A percentile compares a stretch with the other conserved stretches of the same genome.
Evolutionary conservation across 2,113 vertebrate species (phyloP).

Genomic region (Circaetus gallicus): DNA sequence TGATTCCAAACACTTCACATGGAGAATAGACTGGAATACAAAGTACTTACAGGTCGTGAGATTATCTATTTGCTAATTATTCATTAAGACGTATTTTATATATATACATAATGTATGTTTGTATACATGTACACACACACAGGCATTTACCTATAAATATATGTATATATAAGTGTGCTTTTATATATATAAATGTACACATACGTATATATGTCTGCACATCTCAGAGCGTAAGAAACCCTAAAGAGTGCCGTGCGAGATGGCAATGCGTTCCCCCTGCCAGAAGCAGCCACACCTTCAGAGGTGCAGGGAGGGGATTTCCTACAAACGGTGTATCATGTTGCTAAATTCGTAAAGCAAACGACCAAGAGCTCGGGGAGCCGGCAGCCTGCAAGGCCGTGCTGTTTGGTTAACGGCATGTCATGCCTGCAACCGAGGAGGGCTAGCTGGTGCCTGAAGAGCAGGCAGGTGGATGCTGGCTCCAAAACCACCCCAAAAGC

Average conservation of each 20-base stretch:
- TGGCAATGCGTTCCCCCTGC: not conserved
- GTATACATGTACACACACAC: not conserved
- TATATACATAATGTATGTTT: not conserved
- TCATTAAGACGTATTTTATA: not conserved
- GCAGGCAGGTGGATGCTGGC: not conserved
- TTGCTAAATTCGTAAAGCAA: not conserved
- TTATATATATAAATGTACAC: not conserved
- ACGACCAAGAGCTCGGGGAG: not conserved
- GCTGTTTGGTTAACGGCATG: accelerated
- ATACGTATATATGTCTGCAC: not conserved
- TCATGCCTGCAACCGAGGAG: not conserved
- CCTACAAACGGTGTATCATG: accelerated
- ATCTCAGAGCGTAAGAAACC: not conserved
- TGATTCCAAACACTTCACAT: not conserved
- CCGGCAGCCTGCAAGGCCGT: not conserved
- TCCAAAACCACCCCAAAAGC: not conserved
- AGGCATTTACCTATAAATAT: not conserved
- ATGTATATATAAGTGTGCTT: not conserved
- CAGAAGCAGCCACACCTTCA: accelerated
- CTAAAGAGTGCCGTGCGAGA: accelerated
- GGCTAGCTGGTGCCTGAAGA: accelerated
- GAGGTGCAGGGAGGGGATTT: not conserved
- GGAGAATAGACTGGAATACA: not conserved
- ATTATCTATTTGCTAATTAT: not conserved
- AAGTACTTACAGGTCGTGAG: not conserved